A percentile compares a stretch with the other conserved stretches of the same genome.
Evolutionary conservation across 1,140 invertebrate species (phyloP).

Genomic region (Drosophila erecta): DNA sequence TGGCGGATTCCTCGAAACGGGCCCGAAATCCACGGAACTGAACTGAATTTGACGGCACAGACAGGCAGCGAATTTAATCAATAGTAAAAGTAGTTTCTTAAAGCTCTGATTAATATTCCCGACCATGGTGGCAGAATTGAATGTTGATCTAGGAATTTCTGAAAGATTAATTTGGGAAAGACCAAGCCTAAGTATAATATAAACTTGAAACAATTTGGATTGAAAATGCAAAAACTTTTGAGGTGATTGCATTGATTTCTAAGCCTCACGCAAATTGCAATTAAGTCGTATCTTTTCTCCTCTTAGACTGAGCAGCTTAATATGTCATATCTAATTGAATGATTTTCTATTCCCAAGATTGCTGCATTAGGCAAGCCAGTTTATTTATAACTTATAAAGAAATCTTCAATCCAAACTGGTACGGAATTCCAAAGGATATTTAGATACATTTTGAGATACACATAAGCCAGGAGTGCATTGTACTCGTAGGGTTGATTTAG

Average conservation of each 20-base stretch:
- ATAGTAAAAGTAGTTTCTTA: background rate
- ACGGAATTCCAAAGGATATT: too few relatives aligned
- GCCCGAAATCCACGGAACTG: constrained; percentile 1
- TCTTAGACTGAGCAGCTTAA: background rate
- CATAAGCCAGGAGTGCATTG: background rate
- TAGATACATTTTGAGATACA: too few relatives aligned
- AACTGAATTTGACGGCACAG: constrained; percentile 6
- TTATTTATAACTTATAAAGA: too few relatives aligned
- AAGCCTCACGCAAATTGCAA: background rate
- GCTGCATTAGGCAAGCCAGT: too few relatives aligned
- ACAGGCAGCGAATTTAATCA: constrained; percentile 38
- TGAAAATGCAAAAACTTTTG: constrained; percentile 1
- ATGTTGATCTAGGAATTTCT: background rate
- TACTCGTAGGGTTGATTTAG: background rate
- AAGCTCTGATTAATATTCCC: background rate
- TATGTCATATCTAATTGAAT: too few relatives aligned
- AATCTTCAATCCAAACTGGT: too few relatives aligned
- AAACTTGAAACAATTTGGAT: background rate
- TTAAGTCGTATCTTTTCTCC: background rate
- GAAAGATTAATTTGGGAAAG: background rate
- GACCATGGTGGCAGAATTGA: background rate
- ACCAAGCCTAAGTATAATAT: too few relatives aligned
- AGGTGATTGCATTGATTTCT: constrained; percentile 3
- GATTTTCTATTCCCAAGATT: background rate
- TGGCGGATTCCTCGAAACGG: constrained; percentile 28